Conservation (phyloP, 2,113 vertebrate genomes). For the Felis chaus region DNA sequence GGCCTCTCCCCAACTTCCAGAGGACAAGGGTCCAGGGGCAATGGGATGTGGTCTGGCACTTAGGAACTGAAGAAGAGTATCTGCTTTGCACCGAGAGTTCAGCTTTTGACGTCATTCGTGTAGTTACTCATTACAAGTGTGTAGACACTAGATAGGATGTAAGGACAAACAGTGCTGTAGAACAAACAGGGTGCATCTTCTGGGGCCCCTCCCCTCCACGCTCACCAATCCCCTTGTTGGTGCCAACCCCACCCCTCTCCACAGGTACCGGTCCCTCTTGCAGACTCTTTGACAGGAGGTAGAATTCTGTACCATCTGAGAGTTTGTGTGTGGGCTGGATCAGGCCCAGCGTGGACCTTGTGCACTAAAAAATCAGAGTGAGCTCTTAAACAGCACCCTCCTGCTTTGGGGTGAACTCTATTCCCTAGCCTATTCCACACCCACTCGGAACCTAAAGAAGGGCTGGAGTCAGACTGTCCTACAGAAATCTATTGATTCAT, state of each 20-base stretch:
- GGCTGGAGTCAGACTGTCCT: background rate
- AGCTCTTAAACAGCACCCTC: background rate
- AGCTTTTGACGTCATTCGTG: constrained; percentile 48
- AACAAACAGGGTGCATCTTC: background rate
- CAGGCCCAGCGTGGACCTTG: background rate
- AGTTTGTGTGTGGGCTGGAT: background rate
- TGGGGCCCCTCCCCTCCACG: background rate
- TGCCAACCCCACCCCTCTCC: background rate
- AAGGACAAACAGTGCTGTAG: background rate
- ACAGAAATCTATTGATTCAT: background rate
- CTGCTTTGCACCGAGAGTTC: constrained; percentile 28
- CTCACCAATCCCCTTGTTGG: background rate
- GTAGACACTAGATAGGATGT: background rate
- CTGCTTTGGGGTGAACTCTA: background rate
- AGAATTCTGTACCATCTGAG: background rate
- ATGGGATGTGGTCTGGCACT: constrained; percentile 49
- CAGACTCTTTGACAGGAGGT: background rate
- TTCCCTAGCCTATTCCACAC: background rate
- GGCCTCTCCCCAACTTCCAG: background rate
- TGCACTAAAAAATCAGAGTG: background rate
- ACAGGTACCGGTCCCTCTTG: background rate
- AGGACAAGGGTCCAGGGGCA: constrained; percentile 42
- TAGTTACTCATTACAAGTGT: constrained; percentile 68
- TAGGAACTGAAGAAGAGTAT: background rate
- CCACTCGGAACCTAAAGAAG: background rate